phyloP scores from a whole-genome alignment of 2,113 vertebrate species.

The Bujurquina vittata region DNA sequence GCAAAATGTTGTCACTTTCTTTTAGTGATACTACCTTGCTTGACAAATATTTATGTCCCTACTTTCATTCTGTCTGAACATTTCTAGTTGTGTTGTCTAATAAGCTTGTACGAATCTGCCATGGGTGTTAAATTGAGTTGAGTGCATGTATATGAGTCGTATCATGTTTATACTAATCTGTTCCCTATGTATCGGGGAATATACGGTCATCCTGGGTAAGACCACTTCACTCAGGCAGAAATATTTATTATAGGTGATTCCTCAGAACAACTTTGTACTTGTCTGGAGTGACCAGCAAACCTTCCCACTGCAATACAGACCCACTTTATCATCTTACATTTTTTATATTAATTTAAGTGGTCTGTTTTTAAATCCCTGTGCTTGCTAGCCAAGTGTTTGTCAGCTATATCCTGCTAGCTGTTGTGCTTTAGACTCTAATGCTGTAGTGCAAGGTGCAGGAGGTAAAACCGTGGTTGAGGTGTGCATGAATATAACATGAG shows the following conservation, averaged over 20 bases:
- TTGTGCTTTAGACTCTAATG: background rate
- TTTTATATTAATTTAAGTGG: background rate
- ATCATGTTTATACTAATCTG: background rate
- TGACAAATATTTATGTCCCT: no score
- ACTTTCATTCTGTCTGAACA: no score
- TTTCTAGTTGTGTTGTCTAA: rapidly evolving
- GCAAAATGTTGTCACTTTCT: background rate
- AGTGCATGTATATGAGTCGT: background rate
- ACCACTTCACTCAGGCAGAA: background rate
- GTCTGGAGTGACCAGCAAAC: background rate
- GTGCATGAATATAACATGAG: slow-evolving; percentile 68
- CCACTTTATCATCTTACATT: background rate
- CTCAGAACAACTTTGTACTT: background rate
- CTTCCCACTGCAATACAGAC: background rate
- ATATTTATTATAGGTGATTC: background rate
- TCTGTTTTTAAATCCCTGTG: background rate
- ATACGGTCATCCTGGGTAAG: background rate
- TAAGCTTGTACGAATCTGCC: background rate
- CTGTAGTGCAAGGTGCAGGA: background rate
- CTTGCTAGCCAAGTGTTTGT: background rate
- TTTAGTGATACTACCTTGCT: background rate
- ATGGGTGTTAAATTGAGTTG: no score
- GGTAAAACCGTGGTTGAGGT: slow-evolving; percentile 57
- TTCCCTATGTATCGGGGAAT: background rate
- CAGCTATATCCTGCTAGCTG: background rate